These are phyloP conservation scores for Zaprionus davidi DNA, from an alignment of 1,140 invertebrate genomes.

Conservation along the genomic window DNA sequence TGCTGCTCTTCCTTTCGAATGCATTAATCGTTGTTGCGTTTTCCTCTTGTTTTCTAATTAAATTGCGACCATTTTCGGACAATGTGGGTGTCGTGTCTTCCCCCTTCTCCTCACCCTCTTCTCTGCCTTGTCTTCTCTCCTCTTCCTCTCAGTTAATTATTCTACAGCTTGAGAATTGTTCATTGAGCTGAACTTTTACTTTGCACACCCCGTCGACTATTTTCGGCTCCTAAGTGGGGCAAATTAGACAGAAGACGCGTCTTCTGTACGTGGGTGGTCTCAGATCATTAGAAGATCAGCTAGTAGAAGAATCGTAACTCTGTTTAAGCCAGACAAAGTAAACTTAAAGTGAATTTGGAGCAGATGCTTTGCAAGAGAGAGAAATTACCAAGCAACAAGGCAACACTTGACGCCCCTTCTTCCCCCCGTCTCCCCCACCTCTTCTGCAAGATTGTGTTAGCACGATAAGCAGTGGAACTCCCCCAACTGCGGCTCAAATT, in stretches of 20 bases:
- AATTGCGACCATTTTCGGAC: conserved; percentile 43
- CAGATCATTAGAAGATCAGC: conserved; percentile 5
- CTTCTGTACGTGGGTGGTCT: conserved; percentile 39
- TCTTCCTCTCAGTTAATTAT: conserved; percentile 33
- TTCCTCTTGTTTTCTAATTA: conserved; percentile 51
- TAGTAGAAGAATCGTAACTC: background rate
- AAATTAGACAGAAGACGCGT: conserved; percentile 30
- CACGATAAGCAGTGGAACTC: conserved; percentile 64
- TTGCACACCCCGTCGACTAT: conserved; percentile 46
- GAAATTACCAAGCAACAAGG: conserved; percentile 34
- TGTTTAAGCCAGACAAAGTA: conserved; percentile 16
- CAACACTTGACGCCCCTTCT: background rate
- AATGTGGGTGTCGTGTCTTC: conserved; percentile 47
- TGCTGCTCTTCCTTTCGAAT: conserved; percentile 53
- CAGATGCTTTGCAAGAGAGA: conserved; percentile 51
- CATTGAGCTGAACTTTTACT: conserved; percentile 43
- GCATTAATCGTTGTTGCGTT: conserved; percentile 57
- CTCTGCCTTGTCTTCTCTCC: background rate
- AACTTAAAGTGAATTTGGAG: conserved; percentile 66
- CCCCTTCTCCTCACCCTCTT: background rate
- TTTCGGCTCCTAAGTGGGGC: conserved; percentile 34
- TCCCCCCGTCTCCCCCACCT: background rate
- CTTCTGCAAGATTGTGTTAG: conserved; percentile 66
- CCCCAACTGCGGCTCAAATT: conserved; percentile 25
- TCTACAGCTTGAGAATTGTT: conserved; percentile 42